Percentiles rank a stretch among this genome's conserved stretches.
Evolutionary conservation across 2,113 vertebrate species (phyloP).

Genomic region (Ptilorrhoa leucosticta): DNA sequence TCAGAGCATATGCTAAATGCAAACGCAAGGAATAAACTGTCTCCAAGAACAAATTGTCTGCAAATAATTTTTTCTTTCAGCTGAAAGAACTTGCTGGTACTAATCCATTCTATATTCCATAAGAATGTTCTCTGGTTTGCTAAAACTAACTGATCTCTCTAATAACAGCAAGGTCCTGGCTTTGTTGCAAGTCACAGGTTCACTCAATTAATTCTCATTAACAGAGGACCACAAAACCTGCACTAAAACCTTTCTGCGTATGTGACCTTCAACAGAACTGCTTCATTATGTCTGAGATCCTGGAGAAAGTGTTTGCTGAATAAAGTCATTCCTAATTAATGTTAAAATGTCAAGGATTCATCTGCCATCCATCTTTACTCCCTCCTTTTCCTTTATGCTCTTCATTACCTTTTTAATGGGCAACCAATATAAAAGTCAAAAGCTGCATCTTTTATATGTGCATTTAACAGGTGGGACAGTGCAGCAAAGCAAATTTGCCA

Average conservation of each 20-base stretch:
- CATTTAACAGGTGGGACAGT: not conserved
- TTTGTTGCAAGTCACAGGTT: slow-evolving; percentile 3
- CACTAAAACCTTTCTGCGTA: not conserved
- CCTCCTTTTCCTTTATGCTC: not conserved
- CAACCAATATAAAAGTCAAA: not conserved
- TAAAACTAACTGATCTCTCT: not conserved
- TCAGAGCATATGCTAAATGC: not conserved
- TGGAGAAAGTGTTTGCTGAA: slow-evolving; percentile 57
- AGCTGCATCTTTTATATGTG: not conserved
- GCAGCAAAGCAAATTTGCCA: not conserved
- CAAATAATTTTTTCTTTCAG: not conserved
- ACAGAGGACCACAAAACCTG: not conserved
- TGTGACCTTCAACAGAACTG: slow-evolving; percentile 26
- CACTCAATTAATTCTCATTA: slow-evolving; percentile 23
- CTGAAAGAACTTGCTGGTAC: not conserved
- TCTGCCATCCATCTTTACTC: not conserved
- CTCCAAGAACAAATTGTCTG: not conserved
- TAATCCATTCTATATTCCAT: not conserved
- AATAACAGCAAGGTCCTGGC: not conserved
- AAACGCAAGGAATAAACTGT: not conserved
- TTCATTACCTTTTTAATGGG: slow-evolving; percentile 31
- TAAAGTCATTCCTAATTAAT: slow-evolving; percentile 40
- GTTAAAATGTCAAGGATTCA: slow-evolving; percentile 28
- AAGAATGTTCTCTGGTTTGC: not conserved
- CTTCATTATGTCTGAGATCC: slow-evolving; percentile 44